These are phyloP conservation scores for Bactericera cockerelli DNA, from an alignment of 1,140 invertebrate species.

Conservation along the genomic window DNA sequence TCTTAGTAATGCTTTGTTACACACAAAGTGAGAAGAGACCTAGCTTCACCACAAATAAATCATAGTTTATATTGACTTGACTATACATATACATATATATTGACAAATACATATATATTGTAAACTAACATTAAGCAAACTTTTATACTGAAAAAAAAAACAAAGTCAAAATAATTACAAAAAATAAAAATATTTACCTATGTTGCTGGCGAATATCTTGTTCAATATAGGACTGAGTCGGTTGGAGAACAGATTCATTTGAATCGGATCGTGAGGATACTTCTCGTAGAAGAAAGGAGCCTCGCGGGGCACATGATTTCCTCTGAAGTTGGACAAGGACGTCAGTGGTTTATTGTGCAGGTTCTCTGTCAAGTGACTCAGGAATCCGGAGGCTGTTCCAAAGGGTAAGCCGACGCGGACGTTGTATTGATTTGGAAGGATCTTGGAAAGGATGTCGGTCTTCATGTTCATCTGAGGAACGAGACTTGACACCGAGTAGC, in stretches of 20 bases:
- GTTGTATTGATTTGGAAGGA: slow-evolving; percentile 37
- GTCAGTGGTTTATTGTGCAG: slow-evolving; percentile 50
- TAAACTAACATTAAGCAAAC: too few species aligned
- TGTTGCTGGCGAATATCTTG: background rate
- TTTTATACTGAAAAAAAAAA: too few species aligned
- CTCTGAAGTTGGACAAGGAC: slow-evolving; percentile 16
- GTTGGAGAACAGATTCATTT: background rate
- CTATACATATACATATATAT: too few species aligned
- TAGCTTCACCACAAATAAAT: too few species aligned
- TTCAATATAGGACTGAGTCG: slow-evolving; percentile 4
- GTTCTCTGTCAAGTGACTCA: slow-evolving; percentile 55
- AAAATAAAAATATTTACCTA: background rate
- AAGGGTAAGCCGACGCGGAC: slow-evolving; percentile 34
- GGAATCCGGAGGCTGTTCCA: slow-evolving; percentile 57
- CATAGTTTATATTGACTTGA: too few species aligned
- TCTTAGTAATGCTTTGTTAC: too few species aligned
- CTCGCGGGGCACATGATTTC: background rate
- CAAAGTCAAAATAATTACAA: too few species aligned
- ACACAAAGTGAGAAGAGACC: too few species aligned
- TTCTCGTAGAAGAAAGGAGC: slow-evolving; percentile 3
- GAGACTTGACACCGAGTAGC: slow-evolving; percentile 70
- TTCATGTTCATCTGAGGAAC: slow-evolving; percentile 63
- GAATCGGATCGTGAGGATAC: slow-evolving; percentile 2
- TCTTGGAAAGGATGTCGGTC: slow-evolving; percentile 36
- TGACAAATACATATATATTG: too few species aligned